These are phyloP conservation scores for Coelogynopora nodosa DNA, from an alignment of 2,888 invertebrate species.

Conservation along the genomic window DNA sequence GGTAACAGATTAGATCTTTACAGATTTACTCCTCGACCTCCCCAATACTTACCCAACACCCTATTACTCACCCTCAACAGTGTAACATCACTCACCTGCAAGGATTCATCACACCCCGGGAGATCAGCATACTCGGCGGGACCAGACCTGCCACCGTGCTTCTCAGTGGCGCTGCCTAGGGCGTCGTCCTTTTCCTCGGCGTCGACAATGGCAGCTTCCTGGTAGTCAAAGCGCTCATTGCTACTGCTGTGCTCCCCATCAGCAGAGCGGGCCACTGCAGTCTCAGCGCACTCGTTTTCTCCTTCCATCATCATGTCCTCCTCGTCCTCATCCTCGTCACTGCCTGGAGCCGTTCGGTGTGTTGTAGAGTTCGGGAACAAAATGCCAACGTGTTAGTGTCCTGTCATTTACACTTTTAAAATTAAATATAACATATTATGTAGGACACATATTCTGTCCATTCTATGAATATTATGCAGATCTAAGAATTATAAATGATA, in stretches of 20 bases:
- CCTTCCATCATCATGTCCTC: slow-evolving; percentile 23
- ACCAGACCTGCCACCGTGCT: background rate
- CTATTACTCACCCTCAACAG: no score
- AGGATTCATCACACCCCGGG: no score
- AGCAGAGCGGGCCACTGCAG: background rate
- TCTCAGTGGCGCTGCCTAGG: background rate
- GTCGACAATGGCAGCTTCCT: background rate
- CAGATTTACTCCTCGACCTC: background rate
- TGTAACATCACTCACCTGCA: no score
- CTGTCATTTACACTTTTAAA: no score
- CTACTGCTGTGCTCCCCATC: background rate
- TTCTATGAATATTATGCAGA: no score
- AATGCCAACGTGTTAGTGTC: no score
- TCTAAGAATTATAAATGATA: no score
- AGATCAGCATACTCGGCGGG: no score
- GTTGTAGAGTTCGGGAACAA: no score
- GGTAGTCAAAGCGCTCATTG: background rate
- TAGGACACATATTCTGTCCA: no score
- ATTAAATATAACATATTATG: no score
- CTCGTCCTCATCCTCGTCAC: slow-evolving; percentile 20
- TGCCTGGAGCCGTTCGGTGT: background rate
- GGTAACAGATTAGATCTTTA: no score
- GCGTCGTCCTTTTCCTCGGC: slow-evolving; percentile 29
- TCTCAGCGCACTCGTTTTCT: background rate
- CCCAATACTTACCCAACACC: background rate